A percentile compares a stretch with the other conserved stretches of the same genome.
Conservation (phyloP, 2,797 vertebrate genomes). For the Trichosurus vulpecula region DNA sequence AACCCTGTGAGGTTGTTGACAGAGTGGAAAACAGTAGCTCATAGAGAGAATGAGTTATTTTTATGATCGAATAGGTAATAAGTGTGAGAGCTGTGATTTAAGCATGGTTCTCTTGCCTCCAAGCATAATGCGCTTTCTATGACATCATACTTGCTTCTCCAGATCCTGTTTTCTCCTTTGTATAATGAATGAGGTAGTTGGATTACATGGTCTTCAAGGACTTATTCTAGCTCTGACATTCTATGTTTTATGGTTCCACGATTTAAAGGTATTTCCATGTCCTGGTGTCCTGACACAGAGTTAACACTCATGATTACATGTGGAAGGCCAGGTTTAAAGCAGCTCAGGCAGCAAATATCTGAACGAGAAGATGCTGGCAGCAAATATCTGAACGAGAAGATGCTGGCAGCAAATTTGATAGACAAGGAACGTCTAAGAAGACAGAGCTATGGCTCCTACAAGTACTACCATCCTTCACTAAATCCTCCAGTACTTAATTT, state of each 20-base stretch:
- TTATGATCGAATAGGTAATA: not conserved
- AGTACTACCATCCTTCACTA: not conserved
- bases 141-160: not conserved
- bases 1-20: not conserved
- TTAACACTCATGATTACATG: not conserved
- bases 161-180: not conserved
- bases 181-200: not conserved
- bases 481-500: not conserved
- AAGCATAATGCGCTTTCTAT: not conserved
- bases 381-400: not conserved
- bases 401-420: not conserved
- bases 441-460: not conserved
- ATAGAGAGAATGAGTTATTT: not conserved
- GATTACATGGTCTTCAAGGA: not conserved
- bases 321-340: not conserved
- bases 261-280: not conserved
- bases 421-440: not conserved
- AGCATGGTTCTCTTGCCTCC: not conserved
- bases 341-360: too few species aligned
- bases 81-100: not conserved
- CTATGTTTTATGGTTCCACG: not conserved
- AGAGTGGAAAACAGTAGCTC: not conserved
- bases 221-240: not conserved
- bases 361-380: too few species aligned
- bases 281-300: not conserved